These are phyloP conservation scores for Lasioglossum figueresi DNA, from an alignment of 2,888 invertebrate species.

Conservation along the genomic window DNA sequence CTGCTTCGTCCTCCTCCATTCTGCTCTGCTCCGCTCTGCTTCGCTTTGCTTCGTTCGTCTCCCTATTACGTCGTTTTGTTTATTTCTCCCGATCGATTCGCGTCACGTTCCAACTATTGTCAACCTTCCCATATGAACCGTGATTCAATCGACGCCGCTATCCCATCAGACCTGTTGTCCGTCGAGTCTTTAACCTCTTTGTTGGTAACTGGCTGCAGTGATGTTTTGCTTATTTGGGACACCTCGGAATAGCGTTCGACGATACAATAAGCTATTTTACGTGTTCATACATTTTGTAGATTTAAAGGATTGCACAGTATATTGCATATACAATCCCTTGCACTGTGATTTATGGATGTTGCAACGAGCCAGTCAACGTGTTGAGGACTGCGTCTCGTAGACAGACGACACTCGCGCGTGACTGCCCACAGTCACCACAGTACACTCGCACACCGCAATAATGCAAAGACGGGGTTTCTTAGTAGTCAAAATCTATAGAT, in stretches of 20 bases:
- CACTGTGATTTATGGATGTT: too few species aligned
- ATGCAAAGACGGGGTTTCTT: too few species aligned
- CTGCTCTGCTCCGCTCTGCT: not conserved
- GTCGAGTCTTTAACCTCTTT: not conserved
- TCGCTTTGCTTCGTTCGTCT: not conserved
- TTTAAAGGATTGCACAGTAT: not conserved
- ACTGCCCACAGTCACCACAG: too few species aligned
- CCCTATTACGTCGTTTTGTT: slow-evolving; percentile 36
- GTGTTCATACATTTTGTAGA: not conserved
- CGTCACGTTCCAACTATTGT: slow-evolving; percentile 10
- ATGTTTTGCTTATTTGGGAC: not conserved
- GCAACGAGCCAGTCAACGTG: too few species aligned
- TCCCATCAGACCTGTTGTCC: not conserved
- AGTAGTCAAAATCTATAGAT: too few species aligned
- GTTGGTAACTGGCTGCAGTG: not conserved
- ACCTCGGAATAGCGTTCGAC: not conserved
- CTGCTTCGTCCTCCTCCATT: not conserved
- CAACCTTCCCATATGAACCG: slow-evolving; percentile 24
- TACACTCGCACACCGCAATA: too few species aligned
- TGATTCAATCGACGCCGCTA: not conserved
- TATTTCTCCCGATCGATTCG: slow-evolving; percentile 28
- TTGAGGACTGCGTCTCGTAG: too few species aligned
- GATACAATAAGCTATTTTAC: not conserved
- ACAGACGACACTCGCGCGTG: too few species aligned
- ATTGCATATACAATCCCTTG: too few species aligned